Base-by-base conservation (phyloP, 2,113 vertebrate genomes). In the Cheirogaleus medius region DNA sequence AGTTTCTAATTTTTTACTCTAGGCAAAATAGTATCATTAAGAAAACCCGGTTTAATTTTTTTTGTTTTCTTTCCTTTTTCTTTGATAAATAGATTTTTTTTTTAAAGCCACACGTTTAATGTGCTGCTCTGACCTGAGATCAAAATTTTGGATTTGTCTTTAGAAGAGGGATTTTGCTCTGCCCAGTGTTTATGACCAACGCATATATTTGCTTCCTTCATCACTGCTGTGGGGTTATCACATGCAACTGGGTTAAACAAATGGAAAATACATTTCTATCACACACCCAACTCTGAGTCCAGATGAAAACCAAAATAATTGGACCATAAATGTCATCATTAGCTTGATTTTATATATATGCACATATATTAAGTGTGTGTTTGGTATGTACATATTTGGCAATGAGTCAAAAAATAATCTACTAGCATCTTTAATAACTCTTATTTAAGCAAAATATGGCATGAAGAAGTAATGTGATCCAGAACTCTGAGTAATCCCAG, bases 351-450 rank as follows among this genome's bases (percentile, higher is more conserved):
- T 98, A 87, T 96, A 94, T 97, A 83, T 90, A 96, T 91, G 66
- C 68, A 95, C 84, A 82, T 95, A 97, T 94, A 94, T 90, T 97
- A 96, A 97, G 85, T 95, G 82, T 90, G 74, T 95, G 69, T 89
- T 90, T 97, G 87, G 80, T 91, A 93, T 87, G 81, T 91, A 85
- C 71, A 66, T 92, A 94, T 98, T 98, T 98, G 97, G 91, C 92
- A 95, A 71, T 82, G 20, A 49, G 87, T 92, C 97, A 95, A 97
- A 96, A 92, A 87, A 42, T 86, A 93, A 94, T 80, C 69, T 97
- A 29, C 87, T 94, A 95, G 86, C 63, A 97, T 98, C 94, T 98
- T 98, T 98, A 98, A 96, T 97, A 98, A 98, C 95, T 97, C 52
- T 63, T 58, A 94, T 95, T 98, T 97, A 91, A 98, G 77, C 71